phyloP scores from a whole-genome alignment of 2,888 invertebrate genomes.

The Ptychoptera albimana region DNA sequence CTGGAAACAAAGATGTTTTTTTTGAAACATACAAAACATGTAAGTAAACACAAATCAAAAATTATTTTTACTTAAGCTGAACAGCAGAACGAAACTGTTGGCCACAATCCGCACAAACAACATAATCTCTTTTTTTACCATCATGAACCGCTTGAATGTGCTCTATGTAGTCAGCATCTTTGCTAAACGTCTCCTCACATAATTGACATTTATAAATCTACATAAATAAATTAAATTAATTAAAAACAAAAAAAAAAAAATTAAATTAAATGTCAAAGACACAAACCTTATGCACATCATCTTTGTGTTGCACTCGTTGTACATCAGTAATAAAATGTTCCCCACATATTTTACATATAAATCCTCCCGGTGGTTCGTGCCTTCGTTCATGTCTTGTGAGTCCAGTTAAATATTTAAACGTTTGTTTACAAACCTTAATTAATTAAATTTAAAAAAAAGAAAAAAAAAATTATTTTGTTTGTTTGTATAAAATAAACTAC shows the following conservation, averaged over 20 bases:
- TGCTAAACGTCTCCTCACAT: conserved; percentile 22
- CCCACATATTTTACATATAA: conserved; percentile 26
- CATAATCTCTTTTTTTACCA: conserved; percentile 24
- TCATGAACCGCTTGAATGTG: conserved; percentile 28
- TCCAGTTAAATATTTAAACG: conserved; percentile 17
- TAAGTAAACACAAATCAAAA: background rate
- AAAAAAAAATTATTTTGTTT: background rate
- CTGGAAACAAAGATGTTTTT: no score
- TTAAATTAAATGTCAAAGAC: no score
- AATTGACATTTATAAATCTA: conserved; percentile 22
- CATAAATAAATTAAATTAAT: background rate
- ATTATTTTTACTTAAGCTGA: conserved; percentile 18
- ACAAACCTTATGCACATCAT: conserved; percentile 16
- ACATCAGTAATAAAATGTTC: conserved; percentile 21
- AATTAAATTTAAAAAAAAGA: background rate
- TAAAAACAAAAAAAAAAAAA: no score
- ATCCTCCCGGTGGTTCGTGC: conserved; percentile 29
- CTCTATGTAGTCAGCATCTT: conserved; percentile 21
- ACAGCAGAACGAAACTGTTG: conserved; percentile 28
- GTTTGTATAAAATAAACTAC: background rate
- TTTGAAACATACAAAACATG: no score
- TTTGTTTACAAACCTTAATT: background rate
- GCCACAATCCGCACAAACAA: conserved; percentile 30
- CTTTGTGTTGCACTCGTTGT: conserved; percentile 20
- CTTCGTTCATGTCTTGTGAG: conserved; percentile 27